Percentiles rank a stretch among this genome's conserved stretches.
These are phyloP conservation scores for Rhopalosiphum padi DNA, from an alignment of 1,140 invertebrate species.

Conservation along the genomic window DNA sequence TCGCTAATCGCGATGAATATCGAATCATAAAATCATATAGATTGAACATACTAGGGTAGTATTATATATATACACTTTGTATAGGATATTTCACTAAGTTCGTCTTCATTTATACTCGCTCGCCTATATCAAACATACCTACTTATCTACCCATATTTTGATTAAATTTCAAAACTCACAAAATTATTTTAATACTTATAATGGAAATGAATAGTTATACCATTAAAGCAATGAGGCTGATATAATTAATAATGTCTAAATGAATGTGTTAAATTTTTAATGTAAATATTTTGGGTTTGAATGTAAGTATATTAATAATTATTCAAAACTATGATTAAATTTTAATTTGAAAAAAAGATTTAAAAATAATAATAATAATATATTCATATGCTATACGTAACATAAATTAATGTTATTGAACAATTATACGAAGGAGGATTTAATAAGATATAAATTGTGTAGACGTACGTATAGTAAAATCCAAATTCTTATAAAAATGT, in stretches of 20 bases:
- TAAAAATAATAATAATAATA: not conserved
- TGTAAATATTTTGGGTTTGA: not conserved
- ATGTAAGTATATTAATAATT: too few species aligned
- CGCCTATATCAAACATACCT: not conserved
- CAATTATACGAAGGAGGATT: not conserved
- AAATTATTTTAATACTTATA: not conserved
- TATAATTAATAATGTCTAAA: not conserved
- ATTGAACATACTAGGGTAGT: not conserved
- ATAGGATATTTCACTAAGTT: not conserved
- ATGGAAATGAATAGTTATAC: not conserved
- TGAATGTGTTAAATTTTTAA: not conserved
- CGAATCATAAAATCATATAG: not conserved
- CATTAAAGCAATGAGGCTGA: not conserved
- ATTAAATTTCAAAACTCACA: not conserved
- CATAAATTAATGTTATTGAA: not conserved
- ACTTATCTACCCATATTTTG: not conserved
- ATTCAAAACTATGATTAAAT: not conserved
- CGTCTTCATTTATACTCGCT: too few species aligned
- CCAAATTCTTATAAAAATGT: not conserved
- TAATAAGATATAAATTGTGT: not conserved
- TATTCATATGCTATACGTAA: too few species aligned
- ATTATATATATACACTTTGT: not conserved
- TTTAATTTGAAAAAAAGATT: not conserved
- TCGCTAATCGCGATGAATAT: not conserved
- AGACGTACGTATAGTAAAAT: not conserved